Evolutionary conservation across 2,888 invertebrate species (phyloP).

Genomic region (Lasioglossum morio): DNA sequence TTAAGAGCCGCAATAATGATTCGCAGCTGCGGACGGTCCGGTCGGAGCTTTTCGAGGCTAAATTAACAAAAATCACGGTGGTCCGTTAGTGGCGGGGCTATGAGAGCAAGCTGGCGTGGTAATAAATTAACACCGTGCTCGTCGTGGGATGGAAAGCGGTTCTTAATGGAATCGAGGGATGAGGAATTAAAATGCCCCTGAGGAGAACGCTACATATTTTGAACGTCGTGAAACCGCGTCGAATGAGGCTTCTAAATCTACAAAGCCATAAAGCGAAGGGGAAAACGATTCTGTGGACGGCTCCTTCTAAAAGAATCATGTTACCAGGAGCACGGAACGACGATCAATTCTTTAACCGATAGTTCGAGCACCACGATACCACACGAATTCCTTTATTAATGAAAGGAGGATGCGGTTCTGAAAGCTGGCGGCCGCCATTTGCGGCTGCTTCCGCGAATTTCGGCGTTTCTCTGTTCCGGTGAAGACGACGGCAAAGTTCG

Average conservation of each 20-base stretch:
- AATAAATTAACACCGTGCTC: constrained; percentile 53
- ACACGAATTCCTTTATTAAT: constrained; percentile 45
- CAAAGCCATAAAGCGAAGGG: background rate
- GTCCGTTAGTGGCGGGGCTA: background rate
- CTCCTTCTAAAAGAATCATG: background rate
- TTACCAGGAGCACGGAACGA: background rate
- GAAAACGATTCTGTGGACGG: background rate
- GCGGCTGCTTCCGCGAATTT: constrained; percentile 37
- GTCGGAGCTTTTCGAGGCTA: background rate
- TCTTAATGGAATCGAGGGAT: constrained; percentile 1
- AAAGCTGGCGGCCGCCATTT: constrained; percentile 32
- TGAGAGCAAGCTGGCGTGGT: constrained; percentile 23
- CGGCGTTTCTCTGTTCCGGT: constrained; percentile 3
- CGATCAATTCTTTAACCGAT: background rate
- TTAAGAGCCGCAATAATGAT: constrained; percentile 20
- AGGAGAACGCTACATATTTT: background rate
- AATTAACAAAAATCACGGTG: constrained; percentile 23
- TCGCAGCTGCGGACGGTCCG: constrained; percentile 2
- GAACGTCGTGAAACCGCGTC: background rate
- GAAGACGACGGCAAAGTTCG: constrained; percentile 52
- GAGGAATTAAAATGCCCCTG: background rate
- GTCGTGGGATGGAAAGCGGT: background rate
- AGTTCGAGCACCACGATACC: background rate
- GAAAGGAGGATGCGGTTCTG: constrained; percentile 42
- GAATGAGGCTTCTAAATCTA: constrained; percentile 7